Evolutionary conservation across 2,797 vertebrate genomes (phyloP), one percentile per base, ranked within the genome.

Genomic region (Ara ararauna): DNA sequence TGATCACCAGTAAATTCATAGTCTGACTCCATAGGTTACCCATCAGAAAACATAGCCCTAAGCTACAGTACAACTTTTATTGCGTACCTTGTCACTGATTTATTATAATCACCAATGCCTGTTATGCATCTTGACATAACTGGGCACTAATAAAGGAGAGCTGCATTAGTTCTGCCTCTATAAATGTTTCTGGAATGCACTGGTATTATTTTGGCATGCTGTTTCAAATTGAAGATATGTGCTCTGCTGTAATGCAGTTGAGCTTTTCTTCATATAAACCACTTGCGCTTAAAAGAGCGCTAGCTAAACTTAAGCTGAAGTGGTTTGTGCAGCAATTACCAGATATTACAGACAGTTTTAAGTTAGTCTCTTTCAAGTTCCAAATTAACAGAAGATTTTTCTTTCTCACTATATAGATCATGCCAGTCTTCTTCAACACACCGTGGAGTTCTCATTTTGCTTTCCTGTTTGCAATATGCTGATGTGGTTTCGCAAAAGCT

Each of bases 401-500:
- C 19, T 75, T 87, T 91, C 73, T 34, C 65, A 34, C 30, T 93
- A 27, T 51, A 78, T 29, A 93, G 96, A 92, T 94, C 77, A 85
- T 89, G 20, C 73, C 82, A 60, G 65, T 88, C 50, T 96, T 93
- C 58, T 96, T 96, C 82, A 92, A 92, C 68, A 92, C 7, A 3
- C n/a, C 87, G 32, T 85, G 62, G 50, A 89, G 72, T 67, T 93
- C 92, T 79, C 83, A 68, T 66, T 51, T 64, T 5, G 12, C 38
- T 71, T 95, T 97, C 85, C 87, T 97, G 48, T 54, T 68, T 47
- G 84, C 85, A 97, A 81, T 74, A 47, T 1, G 7, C 47, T 96
- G 76, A 96, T 95, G 87, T 93, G 84, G 61, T 94, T 96, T 94
- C 47, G 91, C 64, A 78, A 96, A 97, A 95, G 75, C 91, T 92